phyloP scores from a whole-genome alignment of 53 echinoderm and acorn worm genomes.

The Echinarachnius parma region DNA sequence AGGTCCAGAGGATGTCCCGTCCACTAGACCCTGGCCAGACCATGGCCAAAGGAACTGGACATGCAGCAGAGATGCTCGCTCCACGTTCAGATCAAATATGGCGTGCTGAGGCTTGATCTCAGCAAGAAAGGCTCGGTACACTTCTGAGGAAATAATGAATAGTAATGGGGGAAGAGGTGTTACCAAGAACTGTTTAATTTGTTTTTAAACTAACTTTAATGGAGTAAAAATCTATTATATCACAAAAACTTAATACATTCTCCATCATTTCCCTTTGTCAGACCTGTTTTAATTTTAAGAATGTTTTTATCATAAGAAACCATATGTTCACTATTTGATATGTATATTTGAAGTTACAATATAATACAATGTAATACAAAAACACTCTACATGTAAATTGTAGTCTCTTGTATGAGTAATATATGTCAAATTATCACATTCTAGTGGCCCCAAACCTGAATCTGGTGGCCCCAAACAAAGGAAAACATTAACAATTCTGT shows the following conservation, averaged over 20 bases:
- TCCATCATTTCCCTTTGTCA: too few relatives aligned
- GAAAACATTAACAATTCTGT: too few relatives aligned
- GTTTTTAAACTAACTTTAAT: not conserved
- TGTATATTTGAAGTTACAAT: too few relatives aligned
- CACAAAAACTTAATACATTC: too few relatives aligned
- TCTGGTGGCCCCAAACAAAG: too few relatives aligned
- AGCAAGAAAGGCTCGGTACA: slow-evolving; percentile 82
- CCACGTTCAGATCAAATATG: slow-evolving; percentile 85
- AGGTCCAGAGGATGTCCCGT: slow-evolving; percentile 29
- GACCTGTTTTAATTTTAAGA: not conserved
- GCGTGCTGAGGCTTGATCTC: slow-evolving; percentile 82
- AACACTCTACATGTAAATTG: too few relatives aligned
- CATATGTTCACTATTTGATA: too few relatives aligned
- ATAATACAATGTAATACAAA: too few relatives aligned
- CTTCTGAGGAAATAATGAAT: slow-evolving; percentile 14
- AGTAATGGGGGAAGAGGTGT: not conserved
- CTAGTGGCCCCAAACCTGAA: too few relatives aligned
- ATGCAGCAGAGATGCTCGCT: slow-evolving; percentile 56
- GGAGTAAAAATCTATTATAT: too few relatives aligned
- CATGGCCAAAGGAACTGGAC: slow-evolving; percentile 88
- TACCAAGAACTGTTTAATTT: not conserved
- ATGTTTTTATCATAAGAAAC: not conserved
- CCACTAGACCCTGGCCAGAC: slow-evolving; percentile 43
- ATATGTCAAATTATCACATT: too few relatives aligned
- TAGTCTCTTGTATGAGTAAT: too few relatives aligned